Percentiles rank a stretch among this genome's conserved stretches.
Conservation (phyloP, 2,113 vertebrate genomes). For the Pantherophis guttatus region DNA sequence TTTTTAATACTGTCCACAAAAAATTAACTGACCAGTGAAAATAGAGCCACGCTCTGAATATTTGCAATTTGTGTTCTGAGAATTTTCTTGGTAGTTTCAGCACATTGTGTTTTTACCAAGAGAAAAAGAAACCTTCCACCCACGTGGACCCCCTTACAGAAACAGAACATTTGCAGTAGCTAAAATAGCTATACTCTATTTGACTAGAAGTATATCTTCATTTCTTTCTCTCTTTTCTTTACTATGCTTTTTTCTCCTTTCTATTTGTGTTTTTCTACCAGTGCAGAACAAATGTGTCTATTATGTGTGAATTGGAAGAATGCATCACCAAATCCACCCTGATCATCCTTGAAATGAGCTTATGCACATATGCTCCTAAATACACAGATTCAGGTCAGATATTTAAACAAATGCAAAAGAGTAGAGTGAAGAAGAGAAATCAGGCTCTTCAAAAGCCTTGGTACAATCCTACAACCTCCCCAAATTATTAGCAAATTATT, state of each 20-base stretch:
- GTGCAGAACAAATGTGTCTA: neutral
- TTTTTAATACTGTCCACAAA: neutral
- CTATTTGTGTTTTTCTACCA: neutral
- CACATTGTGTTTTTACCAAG: neutral
- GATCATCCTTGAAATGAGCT: neutral
- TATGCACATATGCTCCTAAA: neutral
- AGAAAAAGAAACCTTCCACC: neutral
- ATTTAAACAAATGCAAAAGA: neutral
- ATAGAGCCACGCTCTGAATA: neutral
- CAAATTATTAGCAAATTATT: neutral
- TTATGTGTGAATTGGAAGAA: neutral
- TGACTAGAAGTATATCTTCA: neutral
- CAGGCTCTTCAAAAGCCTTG: neutral
- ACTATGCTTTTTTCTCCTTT: neutral
- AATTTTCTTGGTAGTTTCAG: neutral
- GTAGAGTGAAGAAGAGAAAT: neutral
- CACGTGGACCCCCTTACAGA: neutral
- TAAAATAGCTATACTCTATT: neutral
- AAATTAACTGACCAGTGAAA: neutral
- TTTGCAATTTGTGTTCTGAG: neutral
- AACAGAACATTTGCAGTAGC: too few species aligned
- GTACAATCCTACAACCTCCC: neutral
- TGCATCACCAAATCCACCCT: neutral
- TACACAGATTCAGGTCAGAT: neutral
- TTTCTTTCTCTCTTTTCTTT: neutral